Conservation (phyloP, 2,113 vertebrate species). For the human region DNA sequence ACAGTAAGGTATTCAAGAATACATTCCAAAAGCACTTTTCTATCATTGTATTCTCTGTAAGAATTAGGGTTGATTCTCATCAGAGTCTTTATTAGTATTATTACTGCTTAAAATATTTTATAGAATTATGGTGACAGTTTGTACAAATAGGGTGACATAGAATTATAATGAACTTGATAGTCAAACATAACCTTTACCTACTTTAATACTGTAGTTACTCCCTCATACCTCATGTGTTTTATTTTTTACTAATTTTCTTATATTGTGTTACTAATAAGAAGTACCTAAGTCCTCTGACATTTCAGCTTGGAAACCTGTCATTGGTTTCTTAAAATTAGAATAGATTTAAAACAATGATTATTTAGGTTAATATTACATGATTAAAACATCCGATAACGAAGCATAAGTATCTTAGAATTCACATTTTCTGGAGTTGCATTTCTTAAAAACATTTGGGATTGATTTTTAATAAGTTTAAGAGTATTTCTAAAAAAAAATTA, state of each 20-base stretch:
- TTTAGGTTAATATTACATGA: not conserved
- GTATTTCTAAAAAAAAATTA: not conserved
- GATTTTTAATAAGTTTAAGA: constrained; percentile 17
- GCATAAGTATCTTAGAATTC: not conserved
- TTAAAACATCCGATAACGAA: not conserved
- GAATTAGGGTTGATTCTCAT: not conserved
- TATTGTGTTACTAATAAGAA: not conserved
- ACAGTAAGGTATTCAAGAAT: constrained; percentile 35
- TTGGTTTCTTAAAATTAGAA: constrained; percentile 36
- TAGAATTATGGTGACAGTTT: not conserved
- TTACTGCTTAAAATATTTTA: constrained; percentile 25
- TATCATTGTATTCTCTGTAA: constrained; percentile 22
- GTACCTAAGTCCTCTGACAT: not conserved
- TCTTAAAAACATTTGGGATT: constrained; percentile 25
- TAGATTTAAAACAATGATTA: not conserved
- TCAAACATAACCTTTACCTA: not conserved
- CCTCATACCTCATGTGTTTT: not conserved
- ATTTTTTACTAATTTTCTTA: constrained; percentile 18
- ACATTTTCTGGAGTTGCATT: constrained; percentile 18
- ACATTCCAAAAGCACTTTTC: constrained; percentile 18
- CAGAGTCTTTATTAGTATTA: too few relatives aligned
- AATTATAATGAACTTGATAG: constrained; percentile 36
- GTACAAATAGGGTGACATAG: not conserved
- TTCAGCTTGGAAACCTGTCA: constrained; percentile 48
- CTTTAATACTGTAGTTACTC: not conserved